phyloP scores from a whole-genome alignment of 2,888 invertebrate species.

The Timandra comae region DNA sequence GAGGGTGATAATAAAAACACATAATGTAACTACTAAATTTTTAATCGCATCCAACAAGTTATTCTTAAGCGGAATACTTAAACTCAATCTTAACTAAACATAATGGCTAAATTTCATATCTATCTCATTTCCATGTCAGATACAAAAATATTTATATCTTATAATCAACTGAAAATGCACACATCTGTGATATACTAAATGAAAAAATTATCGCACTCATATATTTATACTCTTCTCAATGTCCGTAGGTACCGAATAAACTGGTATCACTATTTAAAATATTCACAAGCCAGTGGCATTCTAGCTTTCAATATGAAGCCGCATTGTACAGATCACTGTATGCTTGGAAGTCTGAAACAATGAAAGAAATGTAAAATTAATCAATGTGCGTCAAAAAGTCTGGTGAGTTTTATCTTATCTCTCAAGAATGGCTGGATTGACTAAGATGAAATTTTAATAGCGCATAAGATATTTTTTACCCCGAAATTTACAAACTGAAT shows the following conservation, averaged over 20 bases:
- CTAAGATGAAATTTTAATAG: too few species aligned
- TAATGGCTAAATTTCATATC: slow-evolving; percentile 60
- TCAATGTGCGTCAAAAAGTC: too few species aligned
- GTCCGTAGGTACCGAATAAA: slow-evolving; percentile 46
- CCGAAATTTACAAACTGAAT: too few species aligned
- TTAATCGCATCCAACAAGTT: slow-evolving; percentile 72
- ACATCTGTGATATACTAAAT: slow-evolving; percentile 59
- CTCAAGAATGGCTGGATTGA: too few species aligned
- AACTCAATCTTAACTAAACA: slow-evolving; percentile 63
- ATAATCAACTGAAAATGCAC: slow-evolving; percentile 67
- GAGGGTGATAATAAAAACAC: slow-evolving; percentile 20
- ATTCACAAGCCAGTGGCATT: slow-evolving; percentile 60
- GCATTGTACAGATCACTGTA: slow-evolving; percentile 48
- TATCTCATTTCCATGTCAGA: slow-evolving; percentile 55
- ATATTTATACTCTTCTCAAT: slow-evolving; percentile 43
- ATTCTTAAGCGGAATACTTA: slow-evolving; percentile 67
- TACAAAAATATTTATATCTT: slow-evolving; percentile 72
- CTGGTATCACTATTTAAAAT: slow-evolving; percentile 49
- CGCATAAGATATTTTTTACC: too few species aligned
- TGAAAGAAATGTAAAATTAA: slow-evolving; percentile 1
- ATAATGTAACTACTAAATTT: slow-evolving; percentile 59
- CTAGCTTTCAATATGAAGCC: slow-evolving; percentile 60
- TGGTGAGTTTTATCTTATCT: too few species aligned
- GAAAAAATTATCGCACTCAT: slow-evolving; percentile 47
- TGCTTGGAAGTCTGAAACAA: slow-evolving; percentile 52